Conservation (phyloP, 1,140 invertebrate genomes). For the Atta colombica region DNA sequence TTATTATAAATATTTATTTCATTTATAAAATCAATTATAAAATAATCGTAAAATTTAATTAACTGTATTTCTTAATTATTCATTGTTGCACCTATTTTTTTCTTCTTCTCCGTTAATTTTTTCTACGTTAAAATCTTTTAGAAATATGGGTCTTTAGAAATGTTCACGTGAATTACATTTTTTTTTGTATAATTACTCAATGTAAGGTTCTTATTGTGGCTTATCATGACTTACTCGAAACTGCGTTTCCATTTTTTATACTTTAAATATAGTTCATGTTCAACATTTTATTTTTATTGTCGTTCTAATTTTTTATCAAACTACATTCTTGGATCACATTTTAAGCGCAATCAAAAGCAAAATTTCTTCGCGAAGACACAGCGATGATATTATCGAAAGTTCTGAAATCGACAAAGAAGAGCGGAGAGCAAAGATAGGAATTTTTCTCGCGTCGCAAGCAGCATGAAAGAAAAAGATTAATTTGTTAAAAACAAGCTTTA, state of each 20-base stretch:
- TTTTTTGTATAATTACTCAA: background rate
- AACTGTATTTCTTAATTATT: constrained; percentile 6
- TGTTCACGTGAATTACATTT: background rate
- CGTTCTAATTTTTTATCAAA: background rate
- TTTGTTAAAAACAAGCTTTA: constrained; percentile 82
- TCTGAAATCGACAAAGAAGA: constrained; percentile 16
- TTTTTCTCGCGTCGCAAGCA: constrained; percentile 71
- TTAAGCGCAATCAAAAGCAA: background rate
- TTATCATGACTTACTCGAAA: background rate
- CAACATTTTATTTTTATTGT: constrained; percentile 28
- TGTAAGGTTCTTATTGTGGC: background rate
- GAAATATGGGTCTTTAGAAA: background rate
- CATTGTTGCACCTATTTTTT: background rate
- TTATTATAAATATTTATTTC: background rate
- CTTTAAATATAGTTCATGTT: constrained; percentile 51
- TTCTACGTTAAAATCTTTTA: background rate
- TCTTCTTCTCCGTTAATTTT: background rate
- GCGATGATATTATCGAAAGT: constrained; percentile 2
- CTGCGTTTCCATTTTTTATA: background rate
- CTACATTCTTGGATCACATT: background rate
- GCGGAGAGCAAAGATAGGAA: constrained; percentile 67
- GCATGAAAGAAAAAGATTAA: constrained; percentile 77
- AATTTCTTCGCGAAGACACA: background rate
- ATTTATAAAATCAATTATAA: background rate
- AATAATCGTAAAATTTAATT: background rate